These are phyloP conservation scores for Scaptomyza pallida DNA, from an alignment of 1,140 invertebrate genomes.

Conservation along the genomic window DNA sequence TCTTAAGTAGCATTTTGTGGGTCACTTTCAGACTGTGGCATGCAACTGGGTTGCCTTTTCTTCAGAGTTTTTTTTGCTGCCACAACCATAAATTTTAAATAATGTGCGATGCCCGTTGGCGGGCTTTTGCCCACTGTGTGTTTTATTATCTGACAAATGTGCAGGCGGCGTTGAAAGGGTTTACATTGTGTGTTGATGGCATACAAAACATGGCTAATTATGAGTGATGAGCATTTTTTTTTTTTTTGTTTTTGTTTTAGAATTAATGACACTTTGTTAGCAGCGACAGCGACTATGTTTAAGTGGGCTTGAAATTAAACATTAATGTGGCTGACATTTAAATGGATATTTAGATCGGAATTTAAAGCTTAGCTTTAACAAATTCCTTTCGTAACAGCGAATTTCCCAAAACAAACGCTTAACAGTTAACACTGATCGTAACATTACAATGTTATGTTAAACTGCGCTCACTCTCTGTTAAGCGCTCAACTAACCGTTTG, in stretches of 20 bases:
- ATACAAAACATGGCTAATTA: constrained; percentile 46
- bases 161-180: neutral
- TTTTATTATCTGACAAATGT: constrained; percentile 20
- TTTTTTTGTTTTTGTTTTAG: no score
- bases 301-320: neutral
- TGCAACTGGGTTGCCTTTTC: constrained; percentile 13
- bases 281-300: neutral
- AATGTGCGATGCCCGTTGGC: constrained; percentile 33
- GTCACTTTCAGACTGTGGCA: constrained; percentile 24
- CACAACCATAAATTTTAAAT: constrained; percentile 50
- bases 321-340: neutral
- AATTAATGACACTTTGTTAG: constrained; percentile 12
- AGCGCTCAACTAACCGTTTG: neutral
- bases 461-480: neutral
- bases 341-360: no score
- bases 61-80: neutral
- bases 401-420: neutral
- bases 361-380: no score
- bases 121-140: constrained; percentile 7
- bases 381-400: neutral
- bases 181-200: constrained; percentile 15
- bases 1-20: constrained; percentile 40
- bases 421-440: neutral
- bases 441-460: neutral
- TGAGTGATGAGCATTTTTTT: constrained; percentile 30